Percentiles rank a stretch among this genome's conserved stretches.
Evolutionary conservation across 2,113 vertebrate species (phyloP).

Genomic region (Chloroceryle aenea): DNA sequence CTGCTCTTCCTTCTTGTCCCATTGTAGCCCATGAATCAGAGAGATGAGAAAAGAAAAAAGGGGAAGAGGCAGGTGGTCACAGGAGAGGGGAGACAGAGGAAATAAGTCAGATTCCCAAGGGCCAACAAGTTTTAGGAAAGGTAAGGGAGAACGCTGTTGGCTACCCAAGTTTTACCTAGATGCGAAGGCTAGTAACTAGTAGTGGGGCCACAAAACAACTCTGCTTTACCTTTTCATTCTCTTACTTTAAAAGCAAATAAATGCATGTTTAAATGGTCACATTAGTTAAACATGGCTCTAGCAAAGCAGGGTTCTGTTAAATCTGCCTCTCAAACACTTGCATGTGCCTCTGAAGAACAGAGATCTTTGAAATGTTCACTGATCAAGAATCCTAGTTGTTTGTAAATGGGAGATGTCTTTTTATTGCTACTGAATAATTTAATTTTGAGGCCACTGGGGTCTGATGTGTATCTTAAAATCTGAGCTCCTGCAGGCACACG

Average conservation of each 20-base stretch:
- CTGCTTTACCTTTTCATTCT: not conserved
- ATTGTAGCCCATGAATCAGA: not conserved
- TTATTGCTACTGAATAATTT: conserved; percentile 12
- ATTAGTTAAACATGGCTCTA: not conserved
- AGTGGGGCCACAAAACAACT: not conserved
- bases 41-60: not conserved
- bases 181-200: not conserved
- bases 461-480: conserved; percentile 16
- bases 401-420: not conserved
- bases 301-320: not conserved
- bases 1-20: not conserved
- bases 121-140: not conserved
- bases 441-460: conserved; percentile 16
- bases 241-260: not conserved
- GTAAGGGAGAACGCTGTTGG: not conserved
- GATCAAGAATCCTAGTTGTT: not conserved
- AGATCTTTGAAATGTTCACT: not conserved
- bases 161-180: not conserved
- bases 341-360: not conserved
- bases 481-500: not conserved
- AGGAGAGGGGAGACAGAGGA: not conserved
- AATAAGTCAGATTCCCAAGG: not conserved
- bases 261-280: not conserved
- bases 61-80: not conserved
- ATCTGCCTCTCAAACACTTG: conserved; percentile 15